Evolutionary conservation across 2,888 invertebrate genomes (phyloP).

Genomic region (Diplolepis rosae): DNA sequence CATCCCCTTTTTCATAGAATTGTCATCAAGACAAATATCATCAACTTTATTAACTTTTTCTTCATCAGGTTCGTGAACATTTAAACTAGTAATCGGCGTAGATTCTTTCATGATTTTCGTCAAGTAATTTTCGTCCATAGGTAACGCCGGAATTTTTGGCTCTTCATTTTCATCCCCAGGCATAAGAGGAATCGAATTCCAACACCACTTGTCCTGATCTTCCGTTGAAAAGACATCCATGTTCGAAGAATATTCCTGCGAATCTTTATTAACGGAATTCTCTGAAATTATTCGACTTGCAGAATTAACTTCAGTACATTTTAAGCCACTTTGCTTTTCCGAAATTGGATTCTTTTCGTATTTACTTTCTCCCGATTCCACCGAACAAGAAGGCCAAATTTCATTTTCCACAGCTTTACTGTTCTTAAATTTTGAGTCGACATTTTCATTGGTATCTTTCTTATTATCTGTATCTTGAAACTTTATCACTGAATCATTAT

Average conservation of each 20-base stretch:
- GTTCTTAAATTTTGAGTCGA: too few relatives aligned
- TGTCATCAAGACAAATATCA: slow-evolving; percentile 61
- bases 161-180: slow-evolving; percentile 55
- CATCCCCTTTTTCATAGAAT: slow-evolving; percentile 48
- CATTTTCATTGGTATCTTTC: too few relatives aligned
- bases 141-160: slow-evolving; percentile 54
- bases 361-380: not conserved
- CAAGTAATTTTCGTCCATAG: slow-evolving; percentile 59
- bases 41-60: slow-evolving; percentile 59
- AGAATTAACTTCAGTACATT: not conserved
- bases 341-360: not conserved
- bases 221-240: slow-evolving; percentile 45
- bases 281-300: slow-evolving; percentile 27
- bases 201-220: slow-evolving; percentile 52
- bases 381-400: not conserved
- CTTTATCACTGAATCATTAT: slow-evolving; percentile 37
- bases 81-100: slow-evolving; percentile 56
- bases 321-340: not conserved
- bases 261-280: not conserved
- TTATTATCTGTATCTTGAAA: slow-evolving; percentile 33
- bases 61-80: slow-evolving; percentile 55
- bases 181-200: slow-evolving; percentile 54
- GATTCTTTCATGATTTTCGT: slow-evolving; percentile 59
- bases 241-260: not conserved
- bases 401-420: not conserved